phyloP scores from a whole-genome alignment of 2,113 vertebrate species.

The Hippopotamus amphibius region DNA sequence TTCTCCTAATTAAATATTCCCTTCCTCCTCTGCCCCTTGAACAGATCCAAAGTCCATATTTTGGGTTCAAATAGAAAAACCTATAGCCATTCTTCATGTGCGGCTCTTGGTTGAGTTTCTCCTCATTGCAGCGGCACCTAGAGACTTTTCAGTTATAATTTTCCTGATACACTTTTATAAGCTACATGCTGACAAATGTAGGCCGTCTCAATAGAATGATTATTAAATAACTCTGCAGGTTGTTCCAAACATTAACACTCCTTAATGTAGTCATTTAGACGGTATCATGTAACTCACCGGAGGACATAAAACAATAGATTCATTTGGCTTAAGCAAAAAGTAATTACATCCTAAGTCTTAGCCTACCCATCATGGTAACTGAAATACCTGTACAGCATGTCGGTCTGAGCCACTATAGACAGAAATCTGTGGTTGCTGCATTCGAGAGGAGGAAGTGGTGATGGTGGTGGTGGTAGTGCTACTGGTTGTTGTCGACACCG shows the following conservation, averaged over 20 bases:
- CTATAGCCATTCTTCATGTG: not conserved
- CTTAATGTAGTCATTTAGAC: conserved; percentile 27
- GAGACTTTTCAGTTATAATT: conserved; percentile 6
- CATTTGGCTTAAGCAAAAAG: not conserved
- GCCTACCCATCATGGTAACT: not conserved
- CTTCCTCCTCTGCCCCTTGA: not conserved
- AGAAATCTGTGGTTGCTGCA: conserved; percentile 89
- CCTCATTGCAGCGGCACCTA: not conserved
- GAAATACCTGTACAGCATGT: conserved; percentile 94
- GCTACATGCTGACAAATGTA: conserved; percentile 10
- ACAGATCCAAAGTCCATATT: not conserved
- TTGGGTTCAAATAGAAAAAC: conserved; percentile 17
- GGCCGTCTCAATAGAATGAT: not conserved
- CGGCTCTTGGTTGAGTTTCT: not conserved
- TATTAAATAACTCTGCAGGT: conserved; percentile 49
- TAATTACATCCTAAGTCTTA: not conserved
- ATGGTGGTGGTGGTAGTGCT: conserved; percentile 84
- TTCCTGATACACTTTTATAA: conserved; percentile 7
- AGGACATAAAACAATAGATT: conserved; percentile 23
- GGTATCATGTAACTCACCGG: not conserved
- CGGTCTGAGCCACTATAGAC: conserved; percentile 93
- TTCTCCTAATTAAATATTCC: conserved; percentile 8
- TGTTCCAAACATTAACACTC: conserved; percentile 17
- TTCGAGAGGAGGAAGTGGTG: conserved; percentile 86
- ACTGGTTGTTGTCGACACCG: conserved; percentile 85